phyloP scores from a whole-genome alignment of 2,888 invertebrate genomes.

The Amphipoea lucens region DNA sequence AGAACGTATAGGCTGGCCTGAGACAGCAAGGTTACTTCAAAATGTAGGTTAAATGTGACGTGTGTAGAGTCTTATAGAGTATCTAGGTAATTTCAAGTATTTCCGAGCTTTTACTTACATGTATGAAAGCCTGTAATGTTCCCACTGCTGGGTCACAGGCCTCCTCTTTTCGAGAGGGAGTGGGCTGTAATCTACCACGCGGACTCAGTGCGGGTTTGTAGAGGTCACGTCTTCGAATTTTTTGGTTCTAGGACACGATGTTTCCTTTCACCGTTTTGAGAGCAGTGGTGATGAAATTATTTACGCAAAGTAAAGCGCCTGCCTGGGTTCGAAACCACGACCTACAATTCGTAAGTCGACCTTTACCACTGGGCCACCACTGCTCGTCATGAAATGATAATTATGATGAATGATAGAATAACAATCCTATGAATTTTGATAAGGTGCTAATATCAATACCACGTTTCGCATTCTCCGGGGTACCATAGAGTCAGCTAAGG shows the following conservation, averaged over 20 bases:
- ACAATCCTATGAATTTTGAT: slow-evolving; percentile 24
- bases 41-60: slow-evolving; percentile 42
- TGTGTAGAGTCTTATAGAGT: slow-evolving; percentile 4
- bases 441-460: slow-evolving; percentile 1
- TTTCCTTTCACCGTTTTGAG: not conserved
- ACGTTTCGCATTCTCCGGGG: slow-evolving; percentile 18
- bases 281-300: not conserved
- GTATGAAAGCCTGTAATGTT: too few relatives aligned
- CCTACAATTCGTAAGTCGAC: not conserved
- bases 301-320: not conserved
- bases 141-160: too few relatives aligned
- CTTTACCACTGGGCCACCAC: not conserved
- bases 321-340: not conserved
- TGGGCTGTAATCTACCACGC: not conserved
- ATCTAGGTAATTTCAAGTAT: not conserved
- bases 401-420: not conserved
- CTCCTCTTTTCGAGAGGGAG: too few relatives aligned
- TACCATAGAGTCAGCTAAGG: slow-evolving; percentile 33
- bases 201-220: not conserved
- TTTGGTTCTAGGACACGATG: not conserved
- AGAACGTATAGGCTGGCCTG: slow-evolving; percentile 39
- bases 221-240: not conserved
- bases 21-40: slow-evolving; percentile 18
- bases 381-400: not conserved
- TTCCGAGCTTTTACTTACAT: not conserved